Evolutionary conservation across 2,797 vertebrate species (phyloP).

Genomic region (Lutjanus argentimaculatus): DNA sequence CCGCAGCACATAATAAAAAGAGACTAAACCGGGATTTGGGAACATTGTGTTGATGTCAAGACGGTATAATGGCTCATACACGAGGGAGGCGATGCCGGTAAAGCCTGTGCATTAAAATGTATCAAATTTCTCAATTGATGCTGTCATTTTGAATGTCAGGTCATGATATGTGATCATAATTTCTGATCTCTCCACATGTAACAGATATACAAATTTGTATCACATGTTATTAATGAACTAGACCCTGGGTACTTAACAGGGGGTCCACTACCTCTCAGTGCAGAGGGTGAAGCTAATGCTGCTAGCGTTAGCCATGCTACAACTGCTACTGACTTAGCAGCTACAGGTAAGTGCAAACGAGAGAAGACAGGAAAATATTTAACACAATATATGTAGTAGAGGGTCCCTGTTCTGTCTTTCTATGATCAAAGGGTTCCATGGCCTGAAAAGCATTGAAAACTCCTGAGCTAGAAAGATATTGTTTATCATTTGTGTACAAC

Average conservation of each 20-base stretch:
- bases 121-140: background rate
- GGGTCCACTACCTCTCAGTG: no score
- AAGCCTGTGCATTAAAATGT: conserved; percentile 2
- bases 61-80: conserved; percentile 1
- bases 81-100: background rate
- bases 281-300: no score
- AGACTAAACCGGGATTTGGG: conserved; percentile 26
- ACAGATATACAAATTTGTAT: background rate
- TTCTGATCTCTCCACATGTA: background rate
- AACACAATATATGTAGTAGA: no score
- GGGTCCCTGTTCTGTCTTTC: no score
- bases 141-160: background rate
- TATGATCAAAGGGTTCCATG: no score
- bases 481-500: background rate
- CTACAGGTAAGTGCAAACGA: no score
- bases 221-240: background rate
- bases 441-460: no score
- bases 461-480: background rate
- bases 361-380: no score
- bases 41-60: conserved; percentile 29
- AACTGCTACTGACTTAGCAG: no score
- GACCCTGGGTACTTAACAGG: background rate
- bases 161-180: background rate
- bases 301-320: no score
- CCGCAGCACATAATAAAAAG: conserved; percentile 22